Evolutionary conservation across 1,140 invertebrate genomes (phyloP), one percentile per base, ranked within the genome.

Genomic region (Manduca sexta): DNA sequence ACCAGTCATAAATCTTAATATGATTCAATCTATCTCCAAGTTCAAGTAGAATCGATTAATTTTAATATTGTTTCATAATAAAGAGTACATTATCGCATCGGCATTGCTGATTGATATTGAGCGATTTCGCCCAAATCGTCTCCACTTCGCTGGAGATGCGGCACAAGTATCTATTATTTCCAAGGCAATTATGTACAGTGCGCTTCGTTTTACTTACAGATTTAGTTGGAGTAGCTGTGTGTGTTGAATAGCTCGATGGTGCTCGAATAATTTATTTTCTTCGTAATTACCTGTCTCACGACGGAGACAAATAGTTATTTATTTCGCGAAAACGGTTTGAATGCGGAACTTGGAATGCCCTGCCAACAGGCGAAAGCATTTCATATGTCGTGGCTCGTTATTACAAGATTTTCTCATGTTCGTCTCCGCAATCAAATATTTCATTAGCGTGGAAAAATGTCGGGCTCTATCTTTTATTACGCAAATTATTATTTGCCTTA

Each of bases 111-210:
- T 71, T 52, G 65, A 71, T 71, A 71, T 68, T 71, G 59, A 71
- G 61, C 58, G 56, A 53, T 53, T 65, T 53, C 29, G 42, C 45
- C 52, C 21, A 44, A 48, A 57, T 49, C 30, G 41, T 46, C 49
- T 40, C 46, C 46, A 56, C 45, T 51, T 37, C 50, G 48, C 57
- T 47, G 57, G 41, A 60, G 40, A 48, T 52, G 51, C 33, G 54
- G 49, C 57, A 56, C 52, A 60, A 66, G 58, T 62, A 58, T 56
- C 60, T 62, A 64, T 69, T 69, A 64, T 70, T 60, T 60, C 52
- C 56, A 58, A 53, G 30, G 54, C 67, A 67, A 70, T 70, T 67
- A 62, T 59, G 49, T 67, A 54, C 66, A 69, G 65, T 39, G 31
- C n/a, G 42, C 39, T 45, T 46, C 37, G 52, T 56, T 52, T 50